Percentiles rank a stretch among this genome's conserved stretches.
Conservation (phyloP, 2,113 vertebrate species). For the Chaenocephalus aceratus region DNA sequence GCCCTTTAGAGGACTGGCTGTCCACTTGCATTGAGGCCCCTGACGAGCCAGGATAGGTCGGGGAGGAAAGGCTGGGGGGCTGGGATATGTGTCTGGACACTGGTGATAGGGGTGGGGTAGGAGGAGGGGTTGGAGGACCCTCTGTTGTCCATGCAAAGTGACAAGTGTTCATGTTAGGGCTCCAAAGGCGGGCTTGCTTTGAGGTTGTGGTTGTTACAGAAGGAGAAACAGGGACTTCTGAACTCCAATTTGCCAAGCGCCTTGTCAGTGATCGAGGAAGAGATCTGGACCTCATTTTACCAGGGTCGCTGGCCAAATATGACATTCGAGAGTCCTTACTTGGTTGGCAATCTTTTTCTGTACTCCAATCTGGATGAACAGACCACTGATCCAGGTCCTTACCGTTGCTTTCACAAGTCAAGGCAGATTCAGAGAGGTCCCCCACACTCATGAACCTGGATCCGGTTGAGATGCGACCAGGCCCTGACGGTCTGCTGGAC, state of each 20-base stretch:
- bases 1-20: conserved; percentile 72
- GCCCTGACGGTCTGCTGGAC: conserved; percentile 79
- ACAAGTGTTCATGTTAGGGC: conserved; percentile 47
- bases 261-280: conserved; percentile 73
- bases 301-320: conserved; percentile 36
- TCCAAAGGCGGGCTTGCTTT: conserved; percentile 34
- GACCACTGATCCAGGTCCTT: conserved; percentile 45
- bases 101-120: conserved; percentile 77
- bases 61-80: conserved; percentile 67
- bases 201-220: conserved; percentile 11
- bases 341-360: background rate
- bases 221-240: conserved; percentile 13
- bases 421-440: conserved; percentile 63
- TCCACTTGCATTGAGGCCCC: conserved; percentile 67
- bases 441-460: conserved; percentile 75
- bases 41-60: conserved; percentile 67
- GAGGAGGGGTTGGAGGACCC: conserved; percentile 78
- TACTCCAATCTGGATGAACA: conserved; percentile 19
- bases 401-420: conserved; percentile 24
- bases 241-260: conserved; percentile 64
- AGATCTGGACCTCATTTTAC: conserved; percentile 68
- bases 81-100: conserved; percentile 72
- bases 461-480: conserved; percentile 82
- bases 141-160: conserved; percentile 69
- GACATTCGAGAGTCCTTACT: background rate